phyloP scores from a whole-genome alignment of 2,113 vertebrate genomes.

The Ailurus styani region DNA sequence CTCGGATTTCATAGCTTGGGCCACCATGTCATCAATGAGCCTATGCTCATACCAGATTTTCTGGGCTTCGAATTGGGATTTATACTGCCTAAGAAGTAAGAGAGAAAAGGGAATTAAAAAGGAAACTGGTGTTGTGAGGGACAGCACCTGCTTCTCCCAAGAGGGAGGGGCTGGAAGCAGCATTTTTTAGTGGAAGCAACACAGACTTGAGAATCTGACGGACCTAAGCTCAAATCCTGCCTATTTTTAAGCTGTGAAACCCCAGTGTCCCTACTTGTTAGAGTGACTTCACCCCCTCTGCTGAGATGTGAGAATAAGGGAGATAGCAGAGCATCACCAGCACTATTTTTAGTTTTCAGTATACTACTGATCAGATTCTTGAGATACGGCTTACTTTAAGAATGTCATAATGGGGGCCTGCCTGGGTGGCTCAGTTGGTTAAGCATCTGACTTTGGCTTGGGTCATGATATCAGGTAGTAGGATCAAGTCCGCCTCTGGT shows the following conservation, averaged over 20 bases:
- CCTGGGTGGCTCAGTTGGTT: not conserved
- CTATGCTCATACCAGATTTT: conserved; percentile 98
- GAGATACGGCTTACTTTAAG: not conserved
- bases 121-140: not conserved
- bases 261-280: not conserved
- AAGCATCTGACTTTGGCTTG: not conserved
- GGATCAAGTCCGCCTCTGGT: not conserved
- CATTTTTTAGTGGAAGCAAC: not conserved
- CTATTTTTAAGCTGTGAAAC: not conserved
- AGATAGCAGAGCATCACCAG: not conserved
- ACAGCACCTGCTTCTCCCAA: not conserved
- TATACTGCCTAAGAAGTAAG: conserved; percentile 88
- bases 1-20: conserved; percentile 97
- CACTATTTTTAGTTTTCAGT: not conserved
- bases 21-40: conserved; percentile 99
- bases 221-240: not conserved
- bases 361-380: not conserved
- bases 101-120: not conserved
- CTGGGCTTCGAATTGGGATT: conserved; percentile 90
- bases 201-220: not conserved
- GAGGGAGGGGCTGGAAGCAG: not conserved
- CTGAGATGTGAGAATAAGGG: not conserved
- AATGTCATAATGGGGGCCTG: not conserved
- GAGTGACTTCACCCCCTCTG: not conserved
- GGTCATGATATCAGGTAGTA: not conserved